Conservation (phyloP, 2,113 vertebrate genomes). For the Brienomyrus brachyistius region DNA sequence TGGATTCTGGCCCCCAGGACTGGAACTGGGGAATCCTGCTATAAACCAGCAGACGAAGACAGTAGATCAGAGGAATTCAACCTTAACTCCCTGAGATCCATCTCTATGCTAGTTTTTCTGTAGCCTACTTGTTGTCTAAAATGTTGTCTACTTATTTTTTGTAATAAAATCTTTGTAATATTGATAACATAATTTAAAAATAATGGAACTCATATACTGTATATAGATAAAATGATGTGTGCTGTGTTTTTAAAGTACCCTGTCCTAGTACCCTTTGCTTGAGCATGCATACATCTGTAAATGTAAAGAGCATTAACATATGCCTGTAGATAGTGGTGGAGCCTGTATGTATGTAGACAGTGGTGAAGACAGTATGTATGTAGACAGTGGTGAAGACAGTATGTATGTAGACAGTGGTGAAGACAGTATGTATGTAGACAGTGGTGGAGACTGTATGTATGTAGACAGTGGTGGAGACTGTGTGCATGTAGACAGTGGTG, state of each 20-base stretch:
- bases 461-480: no score
- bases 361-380: not conserved
- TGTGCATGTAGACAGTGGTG: no score
- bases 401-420: no score
- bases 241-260: not conserved
- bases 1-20: no score
- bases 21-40: not conserved
- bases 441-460: no score
- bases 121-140: constrained; percentile 2
- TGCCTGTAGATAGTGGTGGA: not conserved
- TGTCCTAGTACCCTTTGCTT: not conserved
- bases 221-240: not conserved
- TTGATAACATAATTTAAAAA: not conserved
- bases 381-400: no score
- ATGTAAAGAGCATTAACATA: not conserved
- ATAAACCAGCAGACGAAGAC: not conserved
- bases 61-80: not conserved
- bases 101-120: not conserved
- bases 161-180: not conserved
- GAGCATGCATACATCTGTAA: not conserved
- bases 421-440: no score
- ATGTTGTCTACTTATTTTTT: not conserved
- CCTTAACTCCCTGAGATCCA: not conserved
- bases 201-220: not conserved
- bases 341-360: not conserved